These are phyloP conservation scores for Dicerorhinus sumatrensis DNA, from an alignment of 2,113 vertebrate species.

Conservation along the genomic window DNA sequence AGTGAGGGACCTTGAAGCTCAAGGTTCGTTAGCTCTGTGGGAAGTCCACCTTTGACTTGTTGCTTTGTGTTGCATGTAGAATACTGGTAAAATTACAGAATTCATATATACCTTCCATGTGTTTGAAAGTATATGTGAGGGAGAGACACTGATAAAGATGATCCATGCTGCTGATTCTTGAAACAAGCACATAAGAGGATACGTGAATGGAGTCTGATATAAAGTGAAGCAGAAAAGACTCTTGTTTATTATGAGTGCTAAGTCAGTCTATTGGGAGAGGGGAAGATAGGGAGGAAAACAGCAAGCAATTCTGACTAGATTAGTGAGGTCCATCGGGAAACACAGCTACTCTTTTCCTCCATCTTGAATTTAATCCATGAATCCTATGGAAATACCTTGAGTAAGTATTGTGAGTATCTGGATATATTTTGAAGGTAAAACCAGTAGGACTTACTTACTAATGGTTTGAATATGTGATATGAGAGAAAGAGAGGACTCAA, in stretches of 20 bases:
- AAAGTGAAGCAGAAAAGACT: background rate
- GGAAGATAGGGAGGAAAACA: background rate
- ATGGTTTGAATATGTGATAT: background rate
- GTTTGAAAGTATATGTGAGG: background rate
- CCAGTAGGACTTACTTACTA: background rate
- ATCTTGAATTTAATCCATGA: background rate
- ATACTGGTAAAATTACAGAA: background rate
- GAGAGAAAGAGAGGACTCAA: background rate
- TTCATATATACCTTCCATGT: background rate
- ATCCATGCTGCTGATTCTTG: background rate
- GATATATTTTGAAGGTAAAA: conserved; percentile 31
- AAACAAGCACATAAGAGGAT: background rate
- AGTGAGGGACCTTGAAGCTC: background rate
- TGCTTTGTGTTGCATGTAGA: background rate
- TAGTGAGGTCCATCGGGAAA: background rate
- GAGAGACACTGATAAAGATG: background rate
- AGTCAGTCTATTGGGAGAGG: background rate
- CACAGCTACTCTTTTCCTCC: background rate
- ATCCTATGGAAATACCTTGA: background rate
- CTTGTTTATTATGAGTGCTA: background rate
- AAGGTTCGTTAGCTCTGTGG: background rate
- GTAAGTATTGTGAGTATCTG: background rate
- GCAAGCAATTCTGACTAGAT: background rate
- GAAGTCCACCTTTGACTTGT: background rate
- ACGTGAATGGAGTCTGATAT: background rate